Base-by-base conservation (phyloP, 2,113 vertebrate genomes). In the Turnix velox region DNA sequence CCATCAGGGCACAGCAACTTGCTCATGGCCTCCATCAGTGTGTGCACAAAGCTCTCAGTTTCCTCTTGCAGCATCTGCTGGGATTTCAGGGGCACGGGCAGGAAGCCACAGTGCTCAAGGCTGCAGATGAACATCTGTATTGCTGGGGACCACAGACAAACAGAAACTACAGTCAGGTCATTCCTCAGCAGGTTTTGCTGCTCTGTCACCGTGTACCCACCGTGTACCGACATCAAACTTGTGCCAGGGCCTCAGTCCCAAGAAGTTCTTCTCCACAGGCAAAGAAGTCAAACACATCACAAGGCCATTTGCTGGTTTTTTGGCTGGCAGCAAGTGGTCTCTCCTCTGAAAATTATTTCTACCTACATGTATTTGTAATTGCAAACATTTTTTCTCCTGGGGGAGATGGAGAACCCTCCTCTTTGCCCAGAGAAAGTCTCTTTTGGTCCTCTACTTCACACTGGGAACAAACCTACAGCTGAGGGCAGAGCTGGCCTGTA, bases 61-160 rank as follows among this genome's bases (percentile, higher is more conserved):
- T 99, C 99, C 25, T 99, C 99, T 15, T 99, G 97, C 49, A 99
- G 97, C 0, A 85, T 98, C 92, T 99, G 99, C 51, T 99, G 98
- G 0, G 98, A 95, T 95, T 99, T 99, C 86, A 99, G 97, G 23
- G 99, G 99, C 85, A 99, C 98, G 8, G 99, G 98, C 59, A 99
- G 98, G 96, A 98, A 99, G 13, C 99, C 99, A 1, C 99, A 99
- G 95, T 99, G 98, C n/a, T 99, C 98, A 49, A 94, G 98, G 97
- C 99, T 99, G 95, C 99, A 99, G 87, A 99, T 91, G 74, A 99
- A 98, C 99, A 99, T 99, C 98, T 99, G 99, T 79, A 98, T 71
- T 49, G 97, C 98, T 98, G 95, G 25, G 75, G 75, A 73, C 31
- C 57, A 74, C 40, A 94, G 31, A 83, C 54, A 87, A 80, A 18